Percentiles rank a stretch among this genome's conserved stretches.
Evolutionary conservation across 1,140 invertebrate species (phyloP).

Genomic region (Pinna nobilis): DNA sequence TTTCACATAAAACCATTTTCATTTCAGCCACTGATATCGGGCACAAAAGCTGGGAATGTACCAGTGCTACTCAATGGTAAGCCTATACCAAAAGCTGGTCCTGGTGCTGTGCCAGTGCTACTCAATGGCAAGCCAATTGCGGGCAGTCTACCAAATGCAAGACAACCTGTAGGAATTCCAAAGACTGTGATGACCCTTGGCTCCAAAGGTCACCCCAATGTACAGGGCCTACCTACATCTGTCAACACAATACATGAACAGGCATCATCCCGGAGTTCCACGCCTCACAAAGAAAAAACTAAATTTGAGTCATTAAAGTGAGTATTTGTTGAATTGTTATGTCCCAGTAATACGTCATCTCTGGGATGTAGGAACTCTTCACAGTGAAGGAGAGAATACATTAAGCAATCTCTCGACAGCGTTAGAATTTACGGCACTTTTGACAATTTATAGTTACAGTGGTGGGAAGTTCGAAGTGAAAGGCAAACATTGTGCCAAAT

Average conservation of each 20-base stretch:
- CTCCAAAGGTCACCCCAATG: constrained; percentile 22
- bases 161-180: constrained; percentile 16
- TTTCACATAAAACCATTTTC: too few relatives aligned
- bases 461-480: too few relatives aligned
- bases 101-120: background rate
- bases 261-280: constrained; percentile 20
- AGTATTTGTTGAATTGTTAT: constrained; percentile 41
- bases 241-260: too few relatives aligned
- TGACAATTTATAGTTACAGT: too few relatives aligned
- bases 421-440: too few relatives aligned
- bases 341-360: too few relatives aligned
- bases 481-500: too few relatives aligned
- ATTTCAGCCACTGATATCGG: background rate
- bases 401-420: background rate
- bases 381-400: too few relatives aligned
- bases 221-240: constrained; percentile 40
- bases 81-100: too few relatives aligned
- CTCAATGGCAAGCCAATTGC: background rate
- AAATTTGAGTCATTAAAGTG: constrained; percentile 73
- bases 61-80: too few relatives aligned
- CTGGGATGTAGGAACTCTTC: too few relatives aligned
- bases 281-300: constrained; percentile 65
- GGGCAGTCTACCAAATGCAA: background rate
- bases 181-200: constrained; percentile 27
- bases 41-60: background rate